Evolutionary conservation across 1,140 invertebrate genomes (phyloP).

Genomic region (Drosophila pseudoananassae): DNA sequence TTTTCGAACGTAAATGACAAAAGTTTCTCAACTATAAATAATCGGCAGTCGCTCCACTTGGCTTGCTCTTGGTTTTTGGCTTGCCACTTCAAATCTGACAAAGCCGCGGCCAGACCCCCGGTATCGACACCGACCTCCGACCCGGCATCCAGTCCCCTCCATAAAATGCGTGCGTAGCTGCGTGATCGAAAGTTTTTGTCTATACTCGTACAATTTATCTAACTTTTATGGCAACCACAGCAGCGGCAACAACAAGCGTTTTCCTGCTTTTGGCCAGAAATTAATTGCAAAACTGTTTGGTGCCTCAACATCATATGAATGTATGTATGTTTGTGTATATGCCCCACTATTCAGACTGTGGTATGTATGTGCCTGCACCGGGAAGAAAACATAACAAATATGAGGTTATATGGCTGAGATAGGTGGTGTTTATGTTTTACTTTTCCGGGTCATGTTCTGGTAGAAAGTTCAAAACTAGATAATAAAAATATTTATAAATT

Average conservation of each 20-base stretch:
- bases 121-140: not conserved
- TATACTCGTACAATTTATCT: conserved; percentile 78
- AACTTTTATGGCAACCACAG: conserved; percentile 75
- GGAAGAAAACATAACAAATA: not conserved
- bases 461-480: not conserved
- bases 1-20: conserved; percentile 82
- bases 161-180: conserved; percentile 71
- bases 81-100: conserved; percentile 73
- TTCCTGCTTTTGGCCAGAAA: conserved; percentile 71
- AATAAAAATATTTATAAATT: not conserved
- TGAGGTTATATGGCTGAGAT: not conserved
- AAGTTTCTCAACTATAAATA: conserved; percentile 82
- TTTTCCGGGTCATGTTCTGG: too few relatives aligned
- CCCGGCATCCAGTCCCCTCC: not conserved
- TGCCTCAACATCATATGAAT: conserved; percentile 14
- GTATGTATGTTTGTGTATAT: conserved; percentile 5
- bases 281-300: conserved; percentile 80
- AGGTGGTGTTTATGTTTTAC: not conserved
- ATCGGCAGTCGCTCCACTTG: conserved; percentile 73
- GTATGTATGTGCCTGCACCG: conserved; percentile 20
- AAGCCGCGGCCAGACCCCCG: conserved; percentile 44
- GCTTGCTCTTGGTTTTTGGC: conserved; percentile 61
- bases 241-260: conserved; percentile 41
- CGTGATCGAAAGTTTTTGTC: conserved; percentile 80
- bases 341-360: conserved; percentile 10